Percentiles rank a stretch among this genome's conserved stretches.
phyloP scores from a whole-genome alignment of 2,797 vertebrate species.

The Remorina albescens region DNA sequence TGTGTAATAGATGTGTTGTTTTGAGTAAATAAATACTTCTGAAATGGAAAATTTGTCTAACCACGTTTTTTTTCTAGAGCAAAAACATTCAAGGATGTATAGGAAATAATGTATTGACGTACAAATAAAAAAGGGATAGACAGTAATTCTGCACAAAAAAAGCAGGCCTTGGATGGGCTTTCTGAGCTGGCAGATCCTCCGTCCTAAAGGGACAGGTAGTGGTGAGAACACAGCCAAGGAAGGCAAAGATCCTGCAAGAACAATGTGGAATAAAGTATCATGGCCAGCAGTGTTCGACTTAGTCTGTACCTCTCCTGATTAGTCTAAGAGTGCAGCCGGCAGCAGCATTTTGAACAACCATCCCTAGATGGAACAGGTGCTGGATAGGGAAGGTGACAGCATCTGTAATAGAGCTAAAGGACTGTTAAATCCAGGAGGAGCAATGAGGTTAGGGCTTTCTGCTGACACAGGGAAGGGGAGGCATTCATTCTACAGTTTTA shows the following conservation, averaged over 20 bases:
- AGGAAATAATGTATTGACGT: neutral
- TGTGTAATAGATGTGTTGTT: too few relatives aligned
- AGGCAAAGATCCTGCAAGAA: constrained; percentile 19
- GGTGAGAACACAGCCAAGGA: constrained; percentile 12
- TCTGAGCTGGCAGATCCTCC: neutral
- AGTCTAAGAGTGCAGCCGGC: constrained; percentile 39
- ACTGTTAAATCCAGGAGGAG: constrained; percentile 60
- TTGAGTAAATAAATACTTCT: neutral
- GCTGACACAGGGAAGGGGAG: constrained; percentile 59
- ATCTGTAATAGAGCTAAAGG: constrained; percentile 50
- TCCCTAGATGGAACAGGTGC: constrained; percentile 29
- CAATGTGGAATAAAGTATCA: constrained; percentile 49
- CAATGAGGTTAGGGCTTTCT: constrained; percentile 60
- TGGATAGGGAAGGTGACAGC: constrained; percentile 54
- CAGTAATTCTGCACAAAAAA: neutral
- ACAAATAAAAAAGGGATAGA: neutral
- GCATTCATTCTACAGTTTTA: constrained; percentile 41
- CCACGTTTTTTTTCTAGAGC: too few relatives aligned
- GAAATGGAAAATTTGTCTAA: too few relatives aligned
- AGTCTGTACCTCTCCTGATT: constrained; percentile 22
- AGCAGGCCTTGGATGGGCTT: neutral
- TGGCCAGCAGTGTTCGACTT: constrained; percentile 23
- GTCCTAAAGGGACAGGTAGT: neutral
- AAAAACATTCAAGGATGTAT: neutral
- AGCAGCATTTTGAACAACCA: constrained; percentile 62